Evolutionary conservation across 2,888 invertebrate species (phyloP).

Genomic region (Sphecodes monilicornis): DNA sequence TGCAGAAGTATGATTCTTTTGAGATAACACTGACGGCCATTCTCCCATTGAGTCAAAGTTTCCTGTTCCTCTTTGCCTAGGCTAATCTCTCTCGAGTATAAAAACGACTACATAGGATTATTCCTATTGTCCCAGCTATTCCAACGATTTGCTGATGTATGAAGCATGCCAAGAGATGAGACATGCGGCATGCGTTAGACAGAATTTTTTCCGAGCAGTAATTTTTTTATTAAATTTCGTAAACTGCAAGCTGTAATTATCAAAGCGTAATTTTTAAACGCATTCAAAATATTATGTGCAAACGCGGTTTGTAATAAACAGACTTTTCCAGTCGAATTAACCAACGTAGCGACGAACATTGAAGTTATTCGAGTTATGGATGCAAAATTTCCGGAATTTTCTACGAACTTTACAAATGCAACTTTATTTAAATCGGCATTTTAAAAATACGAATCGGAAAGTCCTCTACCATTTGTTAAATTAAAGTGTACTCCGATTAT

Average conservation of each 20-base stretch:
- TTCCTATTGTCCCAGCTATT: conserved; percentile 47
- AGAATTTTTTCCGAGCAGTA: not conserved
- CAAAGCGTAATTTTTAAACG: not conserved
- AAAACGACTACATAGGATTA: conserved; percentile 44
- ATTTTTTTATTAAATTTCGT: not conserved
- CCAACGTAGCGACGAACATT: not conserved
- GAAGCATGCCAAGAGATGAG: conserved; percentile 30
- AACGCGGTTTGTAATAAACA: conserved; percentile 18
- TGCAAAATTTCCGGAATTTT: not conserved
- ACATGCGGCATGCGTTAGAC: not conserved
- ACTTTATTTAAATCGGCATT: not conserved
- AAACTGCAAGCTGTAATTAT: not conserved
- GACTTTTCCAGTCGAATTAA: not conserved
- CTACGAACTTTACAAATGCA: not conserved
- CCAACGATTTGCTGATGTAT: conserved; percentile 45
- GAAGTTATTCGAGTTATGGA: not conserved
- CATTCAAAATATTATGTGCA: not conserved
- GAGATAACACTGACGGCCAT: conserved; percentile 42
- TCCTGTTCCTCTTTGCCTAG: conserved; percentile 17
- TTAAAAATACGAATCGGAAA: not conserved
- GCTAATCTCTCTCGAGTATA: conserved; percentile 36
- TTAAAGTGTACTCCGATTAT: not conserved
- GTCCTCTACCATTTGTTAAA: not conserved
- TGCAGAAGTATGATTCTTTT: conserved; percentile 47
- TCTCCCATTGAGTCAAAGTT: conserved; percentile 15